Evolutionary conservation across 2,888 invertebrate species (phyloP), one percentile per base, ranked within the genome.

Genomic region (Drosophila meridionalis): DNA sequence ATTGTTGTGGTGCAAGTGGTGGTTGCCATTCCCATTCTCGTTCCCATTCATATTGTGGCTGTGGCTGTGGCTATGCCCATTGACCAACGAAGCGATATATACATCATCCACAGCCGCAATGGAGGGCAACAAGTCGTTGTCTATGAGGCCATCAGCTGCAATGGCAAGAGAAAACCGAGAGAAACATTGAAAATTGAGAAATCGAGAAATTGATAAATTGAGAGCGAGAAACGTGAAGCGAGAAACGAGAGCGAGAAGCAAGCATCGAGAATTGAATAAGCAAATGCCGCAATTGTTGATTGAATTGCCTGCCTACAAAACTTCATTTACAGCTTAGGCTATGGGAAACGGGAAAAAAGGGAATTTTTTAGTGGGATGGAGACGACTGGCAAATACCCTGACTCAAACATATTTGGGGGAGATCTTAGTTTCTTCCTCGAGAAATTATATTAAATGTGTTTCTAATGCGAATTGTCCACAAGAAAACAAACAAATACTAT

Each of bases 1-100:
- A 67, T 83, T 81, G 65, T 66, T 73, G 74, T 80, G 78, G 68
- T 78, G 76, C 40, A 67, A 57, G 62, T 72, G 64, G 58, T 76
- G 71, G 58, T 70, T 65, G 52, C 70, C 55, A 45, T 47, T 52
- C 45, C 67, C 56, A 36, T 69, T 59, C 30, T 53, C 47, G 55
- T 66, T 67, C 40, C 45, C 26, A 3, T 28, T 42, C 42, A n/a
- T 50, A 36, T 77, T 68, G 55, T 47, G 43, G 38, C 75, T 73
- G 63, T 68, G 75, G 62, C 77, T 80, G 71, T 76, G 82, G 76
- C 72, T 73, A 65, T 82, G 75, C 60, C 75, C 72, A 63, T 79
- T 79, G 48, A 86, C 81, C 68, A 90, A 58, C 1, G 89, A 82
- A 47, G 87, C 87, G 42, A 88, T 89, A 65, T 89, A 89, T 58